Base-by-base conservation (phyloP, 2,113 vertebrate genomes). In the Hippocampus mohnikei region DNA sequence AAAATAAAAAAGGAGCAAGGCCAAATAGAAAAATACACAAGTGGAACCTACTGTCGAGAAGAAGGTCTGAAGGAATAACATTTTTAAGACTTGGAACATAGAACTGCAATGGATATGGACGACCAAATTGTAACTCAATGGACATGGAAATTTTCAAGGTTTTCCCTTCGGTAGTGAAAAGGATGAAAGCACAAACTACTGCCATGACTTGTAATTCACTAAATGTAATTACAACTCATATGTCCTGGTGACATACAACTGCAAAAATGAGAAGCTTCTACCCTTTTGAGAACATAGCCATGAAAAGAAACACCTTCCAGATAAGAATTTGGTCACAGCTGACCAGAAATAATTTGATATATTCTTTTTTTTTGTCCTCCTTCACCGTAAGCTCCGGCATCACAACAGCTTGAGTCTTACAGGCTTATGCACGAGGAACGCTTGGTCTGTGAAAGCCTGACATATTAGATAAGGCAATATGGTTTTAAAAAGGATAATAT, bases 271-370 rank as follows among this genome's bases (percentile, higher is more conserved):
- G 33, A 8, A 29, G 27, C 13, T 25, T 56, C 55, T 13, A 25
- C 9, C 53, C 23, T 3, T 37, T 60, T 60, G 58, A 20, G 15
- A 60, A 15, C 25, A 15, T 60, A 63, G 62, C 25, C 61, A 73
- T 58, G 20, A 76, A 65, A 69, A 1, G 18, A 55, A 42, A 27
- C 52, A 67, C 21, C 67, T 72, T 52, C 67, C 23, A 50, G 58
- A 61, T 42, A 21, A 76, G n/a, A 69, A 27, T 61, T 77, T 21
- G 58, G 37, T 50, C 65, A 16, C 68, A 61, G 23, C 58, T 56
- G 41, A 25, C 50, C 60, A 58, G 46, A 55, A 80, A 77, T 48
- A 59, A 71, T n/a, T 71, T 64, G 76, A 81, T 69, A 69, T 71
- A 53, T 79, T 70, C 76, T 56, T 73, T 48, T 33, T 37, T 5